Conservation (phyloP, 2,797 vertebrate genomes). For the Cirrhinus molitorella region DNA sequence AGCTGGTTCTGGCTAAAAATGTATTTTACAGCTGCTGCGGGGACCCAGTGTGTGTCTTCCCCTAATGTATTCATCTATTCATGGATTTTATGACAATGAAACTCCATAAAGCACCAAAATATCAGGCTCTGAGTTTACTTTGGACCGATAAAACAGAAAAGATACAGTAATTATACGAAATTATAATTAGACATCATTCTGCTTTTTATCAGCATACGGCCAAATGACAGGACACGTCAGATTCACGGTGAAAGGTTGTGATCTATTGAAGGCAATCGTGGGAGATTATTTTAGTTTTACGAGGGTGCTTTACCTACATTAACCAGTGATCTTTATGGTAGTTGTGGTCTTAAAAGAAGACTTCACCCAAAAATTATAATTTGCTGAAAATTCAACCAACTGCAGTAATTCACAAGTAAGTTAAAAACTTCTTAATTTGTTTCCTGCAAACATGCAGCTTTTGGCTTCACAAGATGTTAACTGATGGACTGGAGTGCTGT, state of each 20-base stretch:
- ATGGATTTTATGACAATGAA: slow-evolving; percentile 79
- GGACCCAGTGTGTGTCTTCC: slow-evolving; percentile 73
- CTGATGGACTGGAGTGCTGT: neutral
- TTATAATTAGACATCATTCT: slow-evolving; percentile 74
- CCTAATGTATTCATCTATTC: slow-evolving; percentile 79
- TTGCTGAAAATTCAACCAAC: neutral
- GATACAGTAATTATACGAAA: slow-evolving; percentile 69
- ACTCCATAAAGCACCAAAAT: slow-evolving; percentile 78
- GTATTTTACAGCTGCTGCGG: slow-evolving; percentile 73
- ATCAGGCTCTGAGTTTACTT: slow-evolving; percentile 79
- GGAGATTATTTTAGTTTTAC: slow-evolving; percentile 7
- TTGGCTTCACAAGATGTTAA: too few relatives aligned
- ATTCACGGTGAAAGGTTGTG: neutral
- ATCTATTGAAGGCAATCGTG: neutral
- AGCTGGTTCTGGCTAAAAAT: slow-evolving; percentile 75
- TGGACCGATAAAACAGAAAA: slow-evolving; percentile 72
- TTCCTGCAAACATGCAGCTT: neutral
- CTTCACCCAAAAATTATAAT: neutral
- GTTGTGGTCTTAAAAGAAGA: neutral
- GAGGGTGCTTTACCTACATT: neutral
- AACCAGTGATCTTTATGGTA: neutral
- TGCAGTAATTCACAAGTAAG: too few relatives aligned
- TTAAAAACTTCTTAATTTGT: neutral
- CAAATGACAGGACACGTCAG: slow-evolving; percentile 20
- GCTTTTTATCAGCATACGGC: slow-evolving; percentile 13